phyloP scores from a whole-genome alignment of 2,888 invertebrate genomes.

The Glomeris marginata region DNA sequence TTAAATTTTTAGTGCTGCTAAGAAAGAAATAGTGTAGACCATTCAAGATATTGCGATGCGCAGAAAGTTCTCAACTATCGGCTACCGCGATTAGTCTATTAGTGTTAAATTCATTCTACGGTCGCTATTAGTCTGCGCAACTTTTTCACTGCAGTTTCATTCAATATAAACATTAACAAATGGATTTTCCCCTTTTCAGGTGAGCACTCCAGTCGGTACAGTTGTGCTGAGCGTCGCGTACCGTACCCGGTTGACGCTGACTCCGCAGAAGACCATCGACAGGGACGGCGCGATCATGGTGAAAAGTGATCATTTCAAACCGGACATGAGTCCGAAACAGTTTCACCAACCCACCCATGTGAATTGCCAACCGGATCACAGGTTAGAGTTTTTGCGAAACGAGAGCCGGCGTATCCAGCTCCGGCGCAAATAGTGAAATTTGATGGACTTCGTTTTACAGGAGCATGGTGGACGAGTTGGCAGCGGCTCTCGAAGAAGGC shows the following conservation, averaged over 20 bases:
- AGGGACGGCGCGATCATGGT: constrained; percentile 51
- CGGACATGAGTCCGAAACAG: constrained; percentile 48
- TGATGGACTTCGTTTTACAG: constrained; percentile 1
- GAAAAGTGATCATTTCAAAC: constrained; percentile 78
- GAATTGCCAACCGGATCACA: not conserved
- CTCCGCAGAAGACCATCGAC: constrained; percentile 52
- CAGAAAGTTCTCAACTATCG: no score
- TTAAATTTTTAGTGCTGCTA: no score
- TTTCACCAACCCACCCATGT: constrained; percentile 12
- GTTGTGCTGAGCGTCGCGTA: constrained; percentile 68
- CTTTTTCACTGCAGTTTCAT: no score
- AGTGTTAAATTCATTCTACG: no score
- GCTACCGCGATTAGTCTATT: no score
- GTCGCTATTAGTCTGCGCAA: no score
- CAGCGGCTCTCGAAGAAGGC: constrained; percentile 15
- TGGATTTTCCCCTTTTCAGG: no score
- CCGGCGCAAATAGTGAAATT: not conserved
- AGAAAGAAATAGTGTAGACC: no score
- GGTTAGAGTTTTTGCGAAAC: not conserved
- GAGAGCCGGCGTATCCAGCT: not conserved
- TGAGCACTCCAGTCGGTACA: constrained; percentile 73
- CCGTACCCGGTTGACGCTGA: constrained; percentile 79
- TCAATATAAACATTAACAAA: no score
- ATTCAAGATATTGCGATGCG: no score
- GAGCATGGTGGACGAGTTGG: constrained; percentile 13